These are phyloP conservation scores for Eustalomyia histrio DNA, from an alignment of 2,888 invertebrate species.

Conservation along the genomic window DNA sequence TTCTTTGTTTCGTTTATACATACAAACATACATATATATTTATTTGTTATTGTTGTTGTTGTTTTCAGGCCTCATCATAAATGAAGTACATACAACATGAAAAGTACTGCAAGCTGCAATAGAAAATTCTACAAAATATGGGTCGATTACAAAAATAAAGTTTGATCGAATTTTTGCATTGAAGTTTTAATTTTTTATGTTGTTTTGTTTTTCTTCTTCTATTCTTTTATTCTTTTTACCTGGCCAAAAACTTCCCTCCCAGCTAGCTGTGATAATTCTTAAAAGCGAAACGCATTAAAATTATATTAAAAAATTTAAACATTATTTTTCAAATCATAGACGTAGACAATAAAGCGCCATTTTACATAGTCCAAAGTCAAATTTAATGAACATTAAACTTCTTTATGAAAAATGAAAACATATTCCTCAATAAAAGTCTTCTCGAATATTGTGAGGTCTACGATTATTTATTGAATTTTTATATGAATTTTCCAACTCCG, in stretches of 20 bases:
- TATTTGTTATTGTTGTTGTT: conserved; percentile 32
- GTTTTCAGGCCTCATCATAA: conserved; percentile 40
- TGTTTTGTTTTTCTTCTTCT: conserved; percentile 60
- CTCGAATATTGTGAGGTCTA: too few species aligned
- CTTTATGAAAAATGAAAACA: too few species aligned
- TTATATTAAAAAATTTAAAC: background rate
- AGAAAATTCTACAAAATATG: conserved; percentile 71
- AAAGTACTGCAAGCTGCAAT: conserved; percentile 52
- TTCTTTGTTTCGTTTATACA: conserved; percentile 46
- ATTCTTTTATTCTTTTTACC: conserved; percentile 16
- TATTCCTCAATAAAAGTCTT: too few species aligned
- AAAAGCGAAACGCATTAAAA: conserved; percentile 1
- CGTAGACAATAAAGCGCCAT: background rate
- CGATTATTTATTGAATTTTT: background rate
- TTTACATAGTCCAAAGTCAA: background rate
- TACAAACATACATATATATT: too few species aligned
- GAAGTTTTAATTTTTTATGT: conserved; percentile 57
- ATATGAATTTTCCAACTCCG: background rate
- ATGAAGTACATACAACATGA: conserved; percentile 58
- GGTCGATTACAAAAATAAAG: conserved; percentile 75
- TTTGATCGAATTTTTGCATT: conserved; percentile 76
- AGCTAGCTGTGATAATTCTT: conserved; percentile 53
- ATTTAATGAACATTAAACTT: too few species aligned
- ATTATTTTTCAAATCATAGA: background rate
- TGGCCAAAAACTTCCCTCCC: conserved; percentile 65